Evolutionary conservation across 2,113 vertebrate species (phyloP).

Genomic region (Dendrocopos noguchii): DNA sequence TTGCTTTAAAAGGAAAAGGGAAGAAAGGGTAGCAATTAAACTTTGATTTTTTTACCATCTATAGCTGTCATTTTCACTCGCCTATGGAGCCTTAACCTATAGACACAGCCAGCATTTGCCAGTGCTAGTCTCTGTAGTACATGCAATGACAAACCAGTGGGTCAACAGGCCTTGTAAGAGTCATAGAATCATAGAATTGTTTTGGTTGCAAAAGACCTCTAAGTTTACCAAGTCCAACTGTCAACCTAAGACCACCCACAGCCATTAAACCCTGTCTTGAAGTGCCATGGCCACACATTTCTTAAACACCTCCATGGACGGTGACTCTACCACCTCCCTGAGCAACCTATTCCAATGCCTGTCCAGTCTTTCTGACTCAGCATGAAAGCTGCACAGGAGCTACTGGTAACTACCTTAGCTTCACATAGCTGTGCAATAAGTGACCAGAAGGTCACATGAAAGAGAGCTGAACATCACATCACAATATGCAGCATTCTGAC

Average conservation of each 20-base stretch:
- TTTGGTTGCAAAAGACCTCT: no score
- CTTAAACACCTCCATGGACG: no score
- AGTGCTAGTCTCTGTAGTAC: not conserved
- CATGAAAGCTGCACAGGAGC: not conserved
- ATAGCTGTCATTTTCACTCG: not conserved
- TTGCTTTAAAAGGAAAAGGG: not conserved
- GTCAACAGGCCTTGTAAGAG: not conserved
- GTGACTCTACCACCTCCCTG: no score
- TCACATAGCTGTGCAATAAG: not conserved
- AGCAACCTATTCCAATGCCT: no score
- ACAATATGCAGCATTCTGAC: not conserved
- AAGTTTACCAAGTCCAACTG: no score
- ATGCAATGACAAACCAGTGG: not conserved
- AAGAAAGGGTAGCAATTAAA: not conserved
- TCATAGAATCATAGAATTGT: no score
- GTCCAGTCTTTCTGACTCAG: not conserved
- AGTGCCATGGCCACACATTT: no score
- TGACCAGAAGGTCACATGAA: not conserved
- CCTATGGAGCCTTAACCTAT: not conserved
- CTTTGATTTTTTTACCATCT: not conserved
- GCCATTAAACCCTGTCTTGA: no score
- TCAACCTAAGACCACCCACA: no score
- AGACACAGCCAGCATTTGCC: not conserved
- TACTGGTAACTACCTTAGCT: not conserved
- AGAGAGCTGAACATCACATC: not conserved